Base-by-base conservation (phyloP, 2,888 invertebrate genomes). In the Eilema depressum region DNA sequence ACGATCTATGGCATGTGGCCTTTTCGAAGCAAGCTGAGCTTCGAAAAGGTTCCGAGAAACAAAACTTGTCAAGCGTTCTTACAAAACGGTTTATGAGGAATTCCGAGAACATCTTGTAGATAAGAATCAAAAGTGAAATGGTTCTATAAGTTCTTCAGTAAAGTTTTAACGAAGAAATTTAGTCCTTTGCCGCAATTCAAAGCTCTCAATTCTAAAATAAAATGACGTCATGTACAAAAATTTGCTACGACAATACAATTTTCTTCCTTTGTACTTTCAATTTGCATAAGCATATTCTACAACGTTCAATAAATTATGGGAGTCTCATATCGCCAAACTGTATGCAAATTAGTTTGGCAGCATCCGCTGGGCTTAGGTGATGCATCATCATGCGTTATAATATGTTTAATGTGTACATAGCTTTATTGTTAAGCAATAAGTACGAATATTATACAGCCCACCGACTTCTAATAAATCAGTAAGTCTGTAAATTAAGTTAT, bases 281-380 rank as follows among this genome's bases (percentile, higher is more conserved):
- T 66, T 66, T 33, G 23, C 8, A 14, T 33, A 25, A 56, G 57
- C 25, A 30, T 65, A 25, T 33, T 66, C 28, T 57, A 20, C 20
- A 37, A 25, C 20, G 17, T 59, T 61, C 60, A 37, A 63, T 63
- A 56, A 64, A 64, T 64, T 25, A 47, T 69, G 23, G 25, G 20
- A 47, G 23, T 28, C 37, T 63, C 57, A 37, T 69, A 69, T 64
- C 17, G 26, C 30, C 59, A 26, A 47, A 64, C 37, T 64, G 47
- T 30, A 64, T 69, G 69, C 28, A 69, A 69, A 69, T 69, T 30
- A 60, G 17, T 67, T 67, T 61, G 67, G 67, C 61, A 67, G 30
- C 53, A 30, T 28, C 53, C 47, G 10, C 26, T 28, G 12, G 11
- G 8, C 41, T 61, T 26, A 53, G 30, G 30, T 53, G 53, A 67